phyloP scores from a whole-genome alignment of 2,888 invertebrate species.

The Diarsia dahlii region DNA sequence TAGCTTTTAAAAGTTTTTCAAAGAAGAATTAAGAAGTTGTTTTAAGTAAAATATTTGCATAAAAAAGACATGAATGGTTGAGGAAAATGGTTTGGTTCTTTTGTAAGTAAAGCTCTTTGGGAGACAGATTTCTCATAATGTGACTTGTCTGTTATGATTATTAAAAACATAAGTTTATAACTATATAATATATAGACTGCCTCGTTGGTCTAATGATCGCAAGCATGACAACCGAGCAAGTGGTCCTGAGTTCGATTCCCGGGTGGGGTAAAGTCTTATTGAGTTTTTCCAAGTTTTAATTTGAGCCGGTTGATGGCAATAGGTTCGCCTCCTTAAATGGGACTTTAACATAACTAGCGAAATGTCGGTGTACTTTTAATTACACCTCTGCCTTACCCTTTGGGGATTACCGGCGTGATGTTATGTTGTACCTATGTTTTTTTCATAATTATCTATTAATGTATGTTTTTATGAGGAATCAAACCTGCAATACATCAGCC shows the following conservation, averaged over 20 bases:
- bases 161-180: background rate
- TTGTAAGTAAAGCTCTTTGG: background rate
- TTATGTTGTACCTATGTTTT: background rate
- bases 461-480: background rate
- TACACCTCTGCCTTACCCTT: too few relatives aligned
- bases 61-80: background rate
- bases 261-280: too few relatives aligned
- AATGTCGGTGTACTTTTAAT: too few relatives aligned
- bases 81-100: background rate
- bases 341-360: too few relatives aligned
- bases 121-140: background rate
- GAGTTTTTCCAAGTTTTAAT: too few relatives aligned
- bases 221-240: too few relatives aligned
- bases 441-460: background rate
- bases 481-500: background rate
- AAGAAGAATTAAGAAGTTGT: slow-evolving; percentile 7
- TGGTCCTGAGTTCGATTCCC: too few relatives aligned
- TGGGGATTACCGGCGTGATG: too few relatives aligned
- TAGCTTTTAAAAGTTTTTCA: slow-evolving; percentile 24
- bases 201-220: too few relatives aligned
- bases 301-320: too few relatives aligned
- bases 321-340: too few relatives aligned
- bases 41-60: slow-evolving; percentile 7
- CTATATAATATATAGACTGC: too few relatives aligned
- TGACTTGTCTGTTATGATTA: background rate